phyloP scores from a whole-genome alignment of 2,113 vertebrate species.

The Vanacampus margaritifer region DNA sequence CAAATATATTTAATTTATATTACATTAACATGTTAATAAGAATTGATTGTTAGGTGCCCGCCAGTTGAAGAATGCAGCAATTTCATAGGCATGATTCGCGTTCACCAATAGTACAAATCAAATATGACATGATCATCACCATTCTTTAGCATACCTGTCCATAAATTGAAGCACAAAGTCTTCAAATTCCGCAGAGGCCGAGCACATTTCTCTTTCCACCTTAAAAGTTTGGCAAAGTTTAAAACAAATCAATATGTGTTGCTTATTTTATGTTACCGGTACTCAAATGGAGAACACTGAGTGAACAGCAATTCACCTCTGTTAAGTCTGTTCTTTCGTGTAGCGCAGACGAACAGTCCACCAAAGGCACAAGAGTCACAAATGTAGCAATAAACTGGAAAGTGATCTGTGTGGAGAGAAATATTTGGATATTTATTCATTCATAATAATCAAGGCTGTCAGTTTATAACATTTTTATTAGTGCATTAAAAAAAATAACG shows the following conservation, averaged over 20 bases:
- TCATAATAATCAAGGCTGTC: background rate
- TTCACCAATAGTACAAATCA: background rate
- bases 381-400: conserved; percentile 99
- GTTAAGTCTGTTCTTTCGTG: conserved; percentile 91
- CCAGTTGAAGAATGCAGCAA: background rate
- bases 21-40: no score
- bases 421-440: conserved; percentile 4
- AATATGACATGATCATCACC: background rate
- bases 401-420: conserved; percentile 82
- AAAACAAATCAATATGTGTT: background rate
- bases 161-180: conserved; percentile 98
- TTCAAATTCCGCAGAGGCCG: conserved; percentile 96
- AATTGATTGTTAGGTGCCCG: no score
- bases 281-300: background rate
- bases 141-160: conserved; percentile 80
- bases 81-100: background rate
- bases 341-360: conserved; percentile 92
- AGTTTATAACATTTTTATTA: no score
- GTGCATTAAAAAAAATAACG: no score
- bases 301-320: conserved; percentile 72
- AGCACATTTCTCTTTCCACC: conserved; percentile 95
- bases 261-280: background rate
- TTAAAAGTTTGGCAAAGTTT: conserved; percentile 46
- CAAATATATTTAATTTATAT: no score
- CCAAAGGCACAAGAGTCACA: conserved; percentile 99